phyloP scores from a whole-genome alignment of 1,140 invertebrate genomes.

The Sitophilus oryzae region DNA sequence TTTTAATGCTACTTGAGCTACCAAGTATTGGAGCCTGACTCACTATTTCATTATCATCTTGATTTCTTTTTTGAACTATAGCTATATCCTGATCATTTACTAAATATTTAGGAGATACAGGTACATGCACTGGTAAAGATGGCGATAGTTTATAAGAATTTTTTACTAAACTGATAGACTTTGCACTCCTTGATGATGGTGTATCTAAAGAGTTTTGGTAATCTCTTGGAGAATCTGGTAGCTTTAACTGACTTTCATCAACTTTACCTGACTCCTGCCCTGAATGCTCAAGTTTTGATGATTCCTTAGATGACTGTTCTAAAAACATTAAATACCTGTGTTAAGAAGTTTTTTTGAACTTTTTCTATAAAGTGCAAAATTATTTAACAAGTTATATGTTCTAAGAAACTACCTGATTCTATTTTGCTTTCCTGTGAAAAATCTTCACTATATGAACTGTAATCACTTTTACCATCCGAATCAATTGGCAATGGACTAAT shows the following conservation, averaged over 20 bases:
- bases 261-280: conserved; percentile 7
- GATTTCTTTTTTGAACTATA: too few relatives aligned
- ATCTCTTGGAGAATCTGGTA: not conserved
- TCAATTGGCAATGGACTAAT: conserved; percentile 37
- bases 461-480: conserved; percentile 24
- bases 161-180: conserved; percentile 11
- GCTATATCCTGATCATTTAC: too few relatives aligned
- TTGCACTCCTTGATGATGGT: conserved; percentile 9
- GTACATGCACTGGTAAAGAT: not conserved
- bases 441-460: conserved; percentile 36
- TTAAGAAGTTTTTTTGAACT: too few relatives aligned
- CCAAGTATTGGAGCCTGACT: too few relatives aligned
- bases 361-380: too few relatives aligned
- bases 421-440: conserved; percentile 32
- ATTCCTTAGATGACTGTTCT: conserved; percentile 9
- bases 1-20: too few relatives aligned
- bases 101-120: not conserved
- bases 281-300: conserved; percentile 8
- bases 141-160: conserved; percentile 13
- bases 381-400: not conserved
- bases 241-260: conserved; percentile 1
- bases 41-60: too few relatives aligned
- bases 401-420: conserved; percentile 16
- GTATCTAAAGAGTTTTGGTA: not conserved
- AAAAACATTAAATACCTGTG: too few relatives aligned